Evolutionary conservation across 2,888 invertebrate genomes (phyloP).

Genomic region (Melinaea marsaeus): DNA sequence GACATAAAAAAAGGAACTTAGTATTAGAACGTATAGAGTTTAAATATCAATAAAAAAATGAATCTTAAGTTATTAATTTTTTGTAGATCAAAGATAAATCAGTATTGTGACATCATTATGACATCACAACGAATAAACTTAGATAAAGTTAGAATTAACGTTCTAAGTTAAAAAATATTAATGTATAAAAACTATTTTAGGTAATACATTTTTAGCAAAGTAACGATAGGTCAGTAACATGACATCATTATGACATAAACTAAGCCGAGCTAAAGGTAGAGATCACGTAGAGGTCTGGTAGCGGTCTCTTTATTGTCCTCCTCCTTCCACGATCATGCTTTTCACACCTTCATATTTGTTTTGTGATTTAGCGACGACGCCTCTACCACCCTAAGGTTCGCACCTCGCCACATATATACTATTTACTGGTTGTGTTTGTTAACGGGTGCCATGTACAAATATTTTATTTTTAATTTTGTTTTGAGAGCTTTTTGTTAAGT

Average conservation of each 20-base stretch:
- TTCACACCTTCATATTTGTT: constrained; percentile 76
- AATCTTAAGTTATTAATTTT: too few species aligned
- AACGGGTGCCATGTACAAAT: constrained; percentile 31
- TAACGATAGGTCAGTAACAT: too few species aligned
- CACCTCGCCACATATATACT: constrained; percentile 69
- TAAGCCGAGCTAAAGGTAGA: constrained; percentile 17
- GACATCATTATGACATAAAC: neutral
- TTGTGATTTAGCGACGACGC: constrained; percentile 70
- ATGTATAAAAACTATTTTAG: too few species aligned
- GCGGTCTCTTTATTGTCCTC: constrained; percentile 57
- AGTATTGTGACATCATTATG: too few species aligned
- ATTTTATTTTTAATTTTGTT: constrained; percentile 11
- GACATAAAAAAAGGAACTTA: too few species aligned
- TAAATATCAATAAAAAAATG: too few species aligned
- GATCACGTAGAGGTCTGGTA: constrained; percentile 29
- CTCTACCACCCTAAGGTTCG: constrained; percentile 71
- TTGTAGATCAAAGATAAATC: too few species aligned
- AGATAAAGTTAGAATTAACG: too few species aligned
- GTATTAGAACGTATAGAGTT: too few species aligned
- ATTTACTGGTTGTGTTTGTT: constrained; percentile 41
- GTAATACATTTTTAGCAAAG: too few species aligned
- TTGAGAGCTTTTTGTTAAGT: neutral
- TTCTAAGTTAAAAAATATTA: too few species aligned
- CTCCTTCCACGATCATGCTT: constrained; percentile 58
- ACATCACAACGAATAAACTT: too few species aligned